Base-by-base conservation (phyloP, 2,888 invertebrate species). In the Clepsis dumicolana region DNA sequence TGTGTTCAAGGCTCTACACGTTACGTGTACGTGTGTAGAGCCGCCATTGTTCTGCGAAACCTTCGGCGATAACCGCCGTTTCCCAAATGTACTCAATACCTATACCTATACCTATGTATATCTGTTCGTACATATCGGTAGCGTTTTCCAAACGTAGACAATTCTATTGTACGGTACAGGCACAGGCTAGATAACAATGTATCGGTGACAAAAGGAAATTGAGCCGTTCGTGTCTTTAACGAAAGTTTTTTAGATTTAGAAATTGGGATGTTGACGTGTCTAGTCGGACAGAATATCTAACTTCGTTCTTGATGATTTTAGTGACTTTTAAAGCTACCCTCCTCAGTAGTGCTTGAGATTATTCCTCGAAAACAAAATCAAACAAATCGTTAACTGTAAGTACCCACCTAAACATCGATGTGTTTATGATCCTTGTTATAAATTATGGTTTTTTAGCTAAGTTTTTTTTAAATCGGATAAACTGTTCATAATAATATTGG, bases 101-200 rank as follows among this genome's bases (percentile, higher is more conserved):
- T 66, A 62, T 53, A 35, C 38, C 24, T 53, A 53, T n/a, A 29
- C 29, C 7, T 29, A 53, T 53, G 14, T 16, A 27, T 27, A n/a
- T 14, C 5, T 16, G n/a, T 21, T n/a, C 24, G 32, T 57, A 59
- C 24, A n/a, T 41, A 59, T 29, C 59, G 41, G 59, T 41, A 57
- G 59, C 66, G 54, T 54, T 59, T 61, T 57, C 61, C 64, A 35
- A 64, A 63, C 14, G 56, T 25, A 66, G 53, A 66, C 66, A 66
- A 66, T 66, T 56, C 56, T 56, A 66, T 61, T 62, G 66, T 38
- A 60, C n/a, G 48, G 48, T 50, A 32, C 16, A 56, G 21, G 38
- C 35, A 16, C 16, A 3, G 10, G 32, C n/a, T 59, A 59, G 59
- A 41, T 59, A 59, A 59, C 59, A 59, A 59, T 25, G 56, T 35